These are phyloP conservation scores for Pseudois nayaur DNA, from an alignment of 2,113 vertebrate genomes.

Conservation along the genomic window DNA sequence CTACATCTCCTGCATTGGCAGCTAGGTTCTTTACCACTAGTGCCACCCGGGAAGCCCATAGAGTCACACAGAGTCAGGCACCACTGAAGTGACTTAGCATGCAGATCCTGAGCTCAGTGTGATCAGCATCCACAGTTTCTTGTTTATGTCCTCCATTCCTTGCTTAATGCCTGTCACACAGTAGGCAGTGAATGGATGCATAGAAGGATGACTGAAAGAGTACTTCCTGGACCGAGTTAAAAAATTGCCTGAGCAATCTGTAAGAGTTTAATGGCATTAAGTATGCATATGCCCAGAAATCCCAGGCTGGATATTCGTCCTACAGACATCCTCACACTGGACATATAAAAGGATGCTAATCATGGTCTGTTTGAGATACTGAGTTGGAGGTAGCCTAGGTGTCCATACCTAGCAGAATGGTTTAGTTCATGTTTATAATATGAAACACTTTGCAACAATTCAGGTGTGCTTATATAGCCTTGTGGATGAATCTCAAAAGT, in stretches of 20 bases:
- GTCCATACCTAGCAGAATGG: background rate
- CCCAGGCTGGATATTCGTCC: background rate
- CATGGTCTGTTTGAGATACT: background rate
- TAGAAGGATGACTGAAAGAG: too few relatives aligned
- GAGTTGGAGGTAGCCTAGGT: background rate
- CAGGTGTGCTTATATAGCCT: background rate
- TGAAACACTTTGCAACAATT: background rate
- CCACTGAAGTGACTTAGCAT: background rate
- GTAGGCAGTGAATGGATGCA: background rate
- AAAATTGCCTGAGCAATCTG: background rate
- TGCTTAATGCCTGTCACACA: background rate
- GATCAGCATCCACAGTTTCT: background rate
- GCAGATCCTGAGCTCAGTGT: background rate
- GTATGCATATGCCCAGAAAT: background rate
- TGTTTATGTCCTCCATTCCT: background rate
- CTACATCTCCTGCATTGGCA: background rate
- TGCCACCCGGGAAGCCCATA: background rate
- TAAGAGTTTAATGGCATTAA: background rate
- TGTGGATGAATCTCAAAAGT: background rate
- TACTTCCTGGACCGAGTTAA: background rate
- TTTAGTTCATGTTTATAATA: background rate
- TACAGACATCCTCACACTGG: background rate
- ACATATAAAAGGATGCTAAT: too few relatives aligned
- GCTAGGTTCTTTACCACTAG: background rate
- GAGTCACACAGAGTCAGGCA: background rate